These are phyloP conservation scores for Andrena hattorfiana DNA, from an alignment of 2,888 invertebrate species.

Conservation along the genomic window DNA sequence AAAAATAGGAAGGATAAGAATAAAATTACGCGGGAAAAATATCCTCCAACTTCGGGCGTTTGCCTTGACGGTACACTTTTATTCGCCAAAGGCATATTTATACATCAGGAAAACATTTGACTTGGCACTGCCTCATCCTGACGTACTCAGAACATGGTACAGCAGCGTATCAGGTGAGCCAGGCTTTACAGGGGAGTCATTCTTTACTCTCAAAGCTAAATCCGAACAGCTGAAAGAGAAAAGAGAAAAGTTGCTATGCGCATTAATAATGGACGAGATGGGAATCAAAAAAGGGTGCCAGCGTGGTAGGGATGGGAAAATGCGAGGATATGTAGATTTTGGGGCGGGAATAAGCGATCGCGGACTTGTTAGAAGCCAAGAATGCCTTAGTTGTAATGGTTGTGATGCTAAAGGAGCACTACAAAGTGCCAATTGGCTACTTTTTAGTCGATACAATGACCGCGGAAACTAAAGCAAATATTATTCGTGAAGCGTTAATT, in stretches of 20 bases:
- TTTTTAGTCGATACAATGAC: neutral
- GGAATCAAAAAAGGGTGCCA: neutral
- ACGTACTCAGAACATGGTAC: neutral
- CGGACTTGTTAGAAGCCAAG: neutral
- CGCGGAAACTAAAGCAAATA: neutral
- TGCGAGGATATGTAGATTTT: neutral
- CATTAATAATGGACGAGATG: neutral
- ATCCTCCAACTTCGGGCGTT: neutral
- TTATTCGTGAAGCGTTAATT: neutral
- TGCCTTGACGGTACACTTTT: neutral
- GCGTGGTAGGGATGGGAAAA: neutral
- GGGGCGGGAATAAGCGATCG: neutral
- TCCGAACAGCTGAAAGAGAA: neutral
- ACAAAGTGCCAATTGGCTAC: neutral
- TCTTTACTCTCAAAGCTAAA: neutral
- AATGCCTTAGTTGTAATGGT: neutral
- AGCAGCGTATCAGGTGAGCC: neutral
- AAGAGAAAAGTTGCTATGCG: neutral
- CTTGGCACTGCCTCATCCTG: conserved; percentile 1
- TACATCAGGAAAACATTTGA: neutral
- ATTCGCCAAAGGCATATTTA: neutral
- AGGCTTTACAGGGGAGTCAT: conserved; percentile 5
- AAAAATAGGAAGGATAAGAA: neutral
- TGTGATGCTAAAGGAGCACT: neutral
- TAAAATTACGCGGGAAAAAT: neutral